Conservation (phyloP, 2,113 vertebrate species). For the Salvelinus fontinalis region DNA sequence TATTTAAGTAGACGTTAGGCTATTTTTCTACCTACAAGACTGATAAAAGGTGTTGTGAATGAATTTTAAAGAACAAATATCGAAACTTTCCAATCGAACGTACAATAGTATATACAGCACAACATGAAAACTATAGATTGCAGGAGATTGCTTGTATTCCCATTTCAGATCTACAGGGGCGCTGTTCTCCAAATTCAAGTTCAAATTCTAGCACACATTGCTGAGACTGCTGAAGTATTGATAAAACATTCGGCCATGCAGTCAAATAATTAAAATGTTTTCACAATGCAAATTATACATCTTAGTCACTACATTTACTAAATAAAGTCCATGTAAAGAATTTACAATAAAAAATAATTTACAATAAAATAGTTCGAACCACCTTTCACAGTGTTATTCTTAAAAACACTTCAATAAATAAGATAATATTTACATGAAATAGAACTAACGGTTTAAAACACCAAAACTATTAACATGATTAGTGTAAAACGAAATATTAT, state of each 20-base stretch:
- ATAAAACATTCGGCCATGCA: background rate
- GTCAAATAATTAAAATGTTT: background rate
- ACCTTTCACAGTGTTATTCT: no score
- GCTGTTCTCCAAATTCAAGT: constrained; percentile 43
- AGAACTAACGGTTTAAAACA: no score
- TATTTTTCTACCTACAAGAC: background rate
- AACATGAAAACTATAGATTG: background rate
- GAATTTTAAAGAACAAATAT: background rate
- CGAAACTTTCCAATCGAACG: background rate
- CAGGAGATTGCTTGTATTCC: background rate
- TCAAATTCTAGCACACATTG: constrained; percentile 7
- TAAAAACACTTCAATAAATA: background rate
- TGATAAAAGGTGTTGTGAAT: background rate
- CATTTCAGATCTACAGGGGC: constrained; percentile 29
- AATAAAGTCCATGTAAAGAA: no score
- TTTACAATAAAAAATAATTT: no score
- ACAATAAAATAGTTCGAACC: no score
- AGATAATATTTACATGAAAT: no score
- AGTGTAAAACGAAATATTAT: background rate
- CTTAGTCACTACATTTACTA: background rate
- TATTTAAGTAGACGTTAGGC: background rate
- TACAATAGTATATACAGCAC: background rate
- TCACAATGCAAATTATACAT: background rate
- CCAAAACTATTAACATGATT: background rate
- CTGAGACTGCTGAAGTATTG: background rate